These are phyloP conservation scores for Griposia aprilina DNA, from an alignment of 2,888 invertebrate genomes.

Conservation along the genomic window DNA sequence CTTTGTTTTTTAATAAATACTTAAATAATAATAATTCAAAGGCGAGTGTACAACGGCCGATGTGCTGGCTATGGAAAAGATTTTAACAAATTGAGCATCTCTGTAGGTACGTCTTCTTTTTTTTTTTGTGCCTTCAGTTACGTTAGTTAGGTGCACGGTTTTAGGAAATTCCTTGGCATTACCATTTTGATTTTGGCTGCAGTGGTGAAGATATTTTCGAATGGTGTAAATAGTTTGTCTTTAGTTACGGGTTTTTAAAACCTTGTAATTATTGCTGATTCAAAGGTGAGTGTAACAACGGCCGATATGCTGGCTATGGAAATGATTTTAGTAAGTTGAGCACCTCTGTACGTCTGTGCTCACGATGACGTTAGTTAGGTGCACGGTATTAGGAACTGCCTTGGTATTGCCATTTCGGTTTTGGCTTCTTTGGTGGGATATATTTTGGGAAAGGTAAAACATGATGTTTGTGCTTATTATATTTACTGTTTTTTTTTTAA, in stretches of 20 bases:
- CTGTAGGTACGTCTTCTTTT: conserved; percentile 56
- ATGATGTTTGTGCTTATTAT: too few species aligned
- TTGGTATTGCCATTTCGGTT: background rate
- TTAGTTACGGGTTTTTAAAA: too few species aligned
- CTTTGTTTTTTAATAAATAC: too few species aligned
- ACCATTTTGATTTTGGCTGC: background rate
- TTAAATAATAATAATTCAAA: conserved; percentile 74
- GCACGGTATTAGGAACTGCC: background rate
- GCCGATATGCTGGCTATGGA: too few species aligned
- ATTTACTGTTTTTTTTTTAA: too few species aligned
- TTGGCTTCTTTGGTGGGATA: background rate
- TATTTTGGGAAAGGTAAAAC: background rate
- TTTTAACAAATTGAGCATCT: conserved; percentile 75
- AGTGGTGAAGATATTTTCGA: too few species aligned
- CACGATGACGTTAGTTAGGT: conserved; percentile 68
- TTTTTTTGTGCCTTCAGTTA: conserved; percentile 66
- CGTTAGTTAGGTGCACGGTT: conserved; percentile 61
- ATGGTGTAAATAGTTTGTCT: too few species aligned
- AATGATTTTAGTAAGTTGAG: too few species aligned
- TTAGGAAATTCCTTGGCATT: background rate
- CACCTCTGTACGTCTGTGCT: too few species aligned
- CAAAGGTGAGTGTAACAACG: too few species aligned
- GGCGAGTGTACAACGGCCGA: conserved; percentile 83
- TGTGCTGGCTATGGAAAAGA: conserved; percentile 80
- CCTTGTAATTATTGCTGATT: too few species aligned